Conservation (phyloP, 2,888 invertebrate genomes). For the Melanophora roralis region DNA sequence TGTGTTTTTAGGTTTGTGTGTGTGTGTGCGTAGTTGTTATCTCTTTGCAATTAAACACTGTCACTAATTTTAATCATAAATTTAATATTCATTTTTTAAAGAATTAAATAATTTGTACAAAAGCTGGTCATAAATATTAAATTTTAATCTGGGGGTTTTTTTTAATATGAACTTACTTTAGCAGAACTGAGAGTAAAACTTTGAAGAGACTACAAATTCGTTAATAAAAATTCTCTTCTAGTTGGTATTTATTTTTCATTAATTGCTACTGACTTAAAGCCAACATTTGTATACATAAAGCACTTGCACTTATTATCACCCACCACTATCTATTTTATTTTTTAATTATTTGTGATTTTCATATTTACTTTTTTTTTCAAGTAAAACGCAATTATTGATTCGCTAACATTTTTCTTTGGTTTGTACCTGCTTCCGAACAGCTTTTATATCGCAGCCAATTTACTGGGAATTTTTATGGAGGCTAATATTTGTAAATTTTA, state of each 20-base stretch:
- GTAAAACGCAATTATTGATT: no score
- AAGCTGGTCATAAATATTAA: background rate
- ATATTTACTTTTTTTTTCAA: background rate
- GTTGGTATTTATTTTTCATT: background rate
- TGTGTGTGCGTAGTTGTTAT: background rate
- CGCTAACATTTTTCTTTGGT: no score
- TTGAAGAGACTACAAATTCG: background rate
- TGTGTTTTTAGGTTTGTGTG: background rate
- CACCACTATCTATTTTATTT: background rate
- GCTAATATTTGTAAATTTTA: no score
- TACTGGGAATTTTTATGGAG: no score
- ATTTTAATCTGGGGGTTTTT: background rate
- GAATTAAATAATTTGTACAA: conserved; percentile 20
- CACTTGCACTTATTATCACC: no score
- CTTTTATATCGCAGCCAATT: no score
- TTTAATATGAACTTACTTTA: conserved; percentile 1
- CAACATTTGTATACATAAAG: no score
- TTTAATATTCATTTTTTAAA: conserved; percentile 21
- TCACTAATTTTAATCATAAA: conserved; percentile 19
- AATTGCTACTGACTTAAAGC: no score
- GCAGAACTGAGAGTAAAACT: background rate
- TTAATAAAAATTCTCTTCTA: background rate
- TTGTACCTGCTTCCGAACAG: no score
- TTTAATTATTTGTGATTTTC: background rate
- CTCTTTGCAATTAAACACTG: background rate